Evolutionary conservation across 1,140 invertebrate species (phyloP).

Genomic region (Phymastichus coffea): DNA sequence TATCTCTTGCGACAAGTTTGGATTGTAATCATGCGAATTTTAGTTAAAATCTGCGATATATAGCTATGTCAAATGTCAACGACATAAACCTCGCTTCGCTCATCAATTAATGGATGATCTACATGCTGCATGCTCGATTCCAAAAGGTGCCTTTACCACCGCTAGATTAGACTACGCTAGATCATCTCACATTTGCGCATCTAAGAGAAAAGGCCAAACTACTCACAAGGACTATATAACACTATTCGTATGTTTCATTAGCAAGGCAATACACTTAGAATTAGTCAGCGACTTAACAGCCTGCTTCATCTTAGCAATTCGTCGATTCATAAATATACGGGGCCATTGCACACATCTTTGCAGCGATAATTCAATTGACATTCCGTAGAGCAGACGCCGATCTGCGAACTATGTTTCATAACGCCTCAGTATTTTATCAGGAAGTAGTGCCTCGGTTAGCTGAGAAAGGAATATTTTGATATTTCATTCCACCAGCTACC

Average conservation of each 20-base stretch:
- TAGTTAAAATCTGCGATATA: background rate
- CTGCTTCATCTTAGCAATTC: no score
- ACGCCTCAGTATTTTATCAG: no score
- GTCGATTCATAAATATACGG: no score
- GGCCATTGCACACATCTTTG: no score
- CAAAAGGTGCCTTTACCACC: conserved; percentile 21
- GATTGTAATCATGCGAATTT: background rate
- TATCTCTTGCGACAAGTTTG: background rate
- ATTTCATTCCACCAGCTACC: conserved; percentile 15
- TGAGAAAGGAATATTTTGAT: conserved; percentile 2
- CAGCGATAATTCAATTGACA: background rate
- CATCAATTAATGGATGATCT: conserved; percentile 6
- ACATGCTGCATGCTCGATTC: background rate
- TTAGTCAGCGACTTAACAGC: background rate
- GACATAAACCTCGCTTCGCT: background rate
- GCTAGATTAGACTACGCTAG: conserved; percentile 31
- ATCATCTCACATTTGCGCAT: background rate
- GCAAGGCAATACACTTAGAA: conserved; percentile 4
- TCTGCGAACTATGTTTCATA: background rate
- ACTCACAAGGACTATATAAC: conserved; percentile 1
- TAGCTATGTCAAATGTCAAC: conserved; percentile 1
- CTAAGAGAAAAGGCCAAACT: background rate
- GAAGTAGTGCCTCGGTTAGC: background rate
- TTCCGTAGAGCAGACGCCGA: background rate
- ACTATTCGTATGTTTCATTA: conserved; percentile 1